Evolutionary conservation across 2,113 vertebrate genomes (phyloP).

Genomic region (Prinia subflava): DNA sequence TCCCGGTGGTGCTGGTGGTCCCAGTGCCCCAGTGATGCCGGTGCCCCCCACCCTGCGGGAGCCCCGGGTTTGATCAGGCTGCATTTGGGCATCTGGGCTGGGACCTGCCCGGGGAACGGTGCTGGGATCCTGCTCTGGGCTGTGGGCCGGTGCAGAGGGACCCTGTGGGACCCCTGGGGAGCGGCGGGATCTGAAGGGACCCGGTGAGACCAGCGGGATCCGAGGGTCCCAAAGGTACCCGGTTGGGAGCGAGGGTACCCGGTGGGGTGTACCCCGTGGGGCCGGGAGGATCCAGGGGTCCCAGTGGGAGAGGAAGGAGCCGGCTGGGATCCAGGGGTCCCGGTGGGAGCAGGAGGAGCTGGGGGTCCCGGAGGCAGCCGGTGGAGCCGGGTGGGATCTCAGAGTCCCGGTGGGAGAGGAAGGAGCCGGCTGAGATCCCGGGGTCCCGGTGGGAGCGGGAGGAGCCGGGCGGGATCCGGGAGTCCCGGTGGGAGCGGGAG

Average conservation of each 20-base stretch:
- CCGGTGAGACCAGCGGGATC: rapidly evolving
- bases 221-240: rapidly evolving
- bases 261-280: neutral
- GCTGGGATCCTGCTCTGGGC: neutral
- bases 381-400: no score
- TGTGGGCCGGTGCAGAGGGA: neutral
- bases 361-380: neutral
- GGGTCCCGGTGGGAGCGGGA: neutral
- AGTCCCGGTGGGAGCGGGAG: no score
- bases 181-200: rapidly evolving
- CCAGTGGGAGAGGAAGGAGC: neutral
- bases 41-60: rapidly evolving
- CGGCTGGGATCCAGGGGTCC: neutral
- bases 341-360: no score
- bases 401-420: neutral
- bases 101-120: neutral
- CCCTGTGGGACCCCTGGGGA: neutral
- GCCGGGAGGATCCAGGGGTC: neutral
- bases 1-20: neutral
- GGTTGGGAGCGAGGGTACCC: no score
- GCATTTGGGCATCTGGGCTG: neutral
- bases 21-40: neutral
- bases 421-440: no score
- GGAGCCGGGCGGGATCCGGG: no score
- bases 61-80: rapidly evolving